phyloP scores from a whole-genome alignment of 2,888 invertebrate species.

The Epistrophe eligans region DNA sequence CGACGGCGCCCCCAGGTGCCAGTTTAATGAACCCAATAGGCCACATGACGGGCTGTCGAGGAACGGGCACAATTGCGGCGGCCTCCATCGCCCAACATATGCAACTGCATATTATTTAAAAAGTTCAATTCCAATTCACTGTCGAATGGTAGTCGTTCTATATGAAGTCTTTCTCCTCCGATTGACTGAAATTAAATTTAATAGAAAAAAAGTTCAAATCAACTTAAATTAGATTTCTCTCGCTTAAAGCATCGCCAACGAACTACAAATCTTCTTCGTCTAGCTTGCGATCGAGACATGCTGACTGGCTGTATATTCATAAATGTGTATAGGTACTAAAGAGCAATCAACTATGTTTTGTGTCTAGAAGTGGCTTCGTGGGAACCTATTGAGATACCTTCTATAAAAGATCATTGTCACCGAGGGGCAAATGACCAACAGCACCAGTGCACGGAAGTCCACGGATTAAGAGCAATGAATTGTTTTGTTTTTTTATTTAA shows the following conservation, averaged over 20 bases:
- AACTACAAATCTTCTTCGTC: conserved; percentile 5
- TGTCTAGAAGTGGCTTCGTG: conserved; percentile 46
- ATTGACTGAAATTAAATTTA: conserved; percentile 59
- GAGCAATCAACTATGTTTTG: conserved; percentile 43
- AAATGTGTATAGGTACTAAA: conserved; percentile 50
- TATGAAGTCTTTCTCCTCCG: conserved; percentile 15
- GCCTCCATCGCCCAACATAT: background rate
- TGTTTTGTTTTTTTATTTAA: conserved; percentile 36
- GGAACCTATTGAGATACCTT: conserved; percentile 56
- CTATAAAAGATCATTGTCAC: conserved; percentile 57
- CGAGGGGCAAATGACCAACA: conserved; percentile 40
- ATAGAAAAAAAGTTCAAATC: conserved; percentile 27
- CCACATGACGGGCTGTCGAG: background rate
- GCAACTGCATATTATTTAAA: background rate
- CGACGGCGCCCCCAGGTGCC: conserved; percentile 58
- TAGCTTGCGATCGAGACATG: conserved; percentile 2
- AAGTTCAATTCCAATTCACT: conserved; percentile 14
- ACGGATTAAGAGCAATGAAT: conserved; percentile 49
- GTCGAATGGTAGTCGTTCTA: background rate
- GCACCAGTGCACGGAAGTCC: conserved; percentile 54
- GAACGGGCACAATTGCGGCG: too few relatives aligned
- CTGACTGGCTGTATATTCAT: conserved; percentile 9
- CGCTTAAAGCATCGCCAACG: conserved; percentile 17
- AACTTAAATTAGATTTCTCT: conserved; percentile 48
- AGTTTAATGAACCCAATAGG: conserved; percentile 31